Conservation (phyloP, 2,888 invertebrate species). For the Mesorhabditis spiculigera region DNA sequence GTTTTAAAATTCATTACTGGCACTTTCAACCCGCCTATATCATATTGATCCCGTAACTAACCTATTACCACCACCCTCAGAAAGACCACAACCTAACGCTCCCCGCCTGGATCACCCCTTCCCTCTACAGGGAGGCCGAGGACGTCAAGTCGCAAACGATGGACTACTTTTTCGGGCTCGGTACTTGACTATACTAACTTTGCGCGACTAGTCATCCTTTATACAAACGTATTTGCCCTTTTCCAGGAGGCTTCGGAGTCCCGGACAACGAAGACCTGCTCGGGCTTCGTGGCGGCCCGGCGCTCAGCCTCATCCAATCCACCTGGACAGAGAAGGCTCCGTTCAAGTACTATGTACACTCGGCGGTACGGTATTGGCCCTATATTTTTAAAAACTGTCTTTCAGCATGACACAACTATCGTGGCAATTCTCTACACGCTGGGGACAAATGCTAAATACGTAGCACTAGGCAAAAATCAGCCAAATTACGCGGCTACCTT, state of each 20-base stretch:
- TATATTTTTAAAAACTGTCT: too few species aligned
- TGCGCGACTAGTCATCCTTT: neutral
- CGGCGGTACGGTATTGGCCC: conserved; percentile 8
- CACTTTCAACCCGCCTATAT: too few species aligned
- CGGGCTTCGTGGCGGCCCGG: conserved; percentile 12
- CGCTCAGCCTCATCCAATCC: conserved; percentile 8
- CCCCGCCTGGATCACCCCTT: conserved; percentile 12
- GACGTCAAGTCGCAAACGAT: conserved; percentile 9
- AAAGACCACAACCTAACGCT: conserved; percentile 15
- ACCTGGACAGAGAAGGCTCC: conserved; percentile 10
- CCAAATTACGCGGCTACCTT: conserved; percentile 19
- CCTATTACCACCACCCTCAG: neutral
- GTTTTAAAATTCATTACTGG: too few species aligned
- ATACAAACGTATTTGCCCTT: neutral
- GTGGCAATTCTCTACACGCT: conserved; percentile 12
- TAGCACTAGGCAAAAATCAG: conserved; percentile 10
- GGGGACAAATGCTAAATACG: conserved; percentile 10
- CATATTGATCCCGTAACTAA: too few species aligned
- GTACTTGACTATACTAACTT: neutral
- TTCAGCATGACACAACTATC: conserved; percentile 20
- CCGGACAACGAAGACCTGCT: conserved; percentile 10
- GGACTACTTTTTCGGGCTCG: conserved; percentile 12
- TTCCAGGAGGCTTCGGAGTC: conserved; percentile 16
- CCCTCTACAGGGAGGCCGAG: conserved; percentile 9
- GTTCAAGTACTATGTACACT: conserved; percentile 14